Percentiles rank a stretch among this genome's conserved stretches.
Conservation (phyloP, 64 coral and sea anemone species). For the Trachythela sp. region DNA sequence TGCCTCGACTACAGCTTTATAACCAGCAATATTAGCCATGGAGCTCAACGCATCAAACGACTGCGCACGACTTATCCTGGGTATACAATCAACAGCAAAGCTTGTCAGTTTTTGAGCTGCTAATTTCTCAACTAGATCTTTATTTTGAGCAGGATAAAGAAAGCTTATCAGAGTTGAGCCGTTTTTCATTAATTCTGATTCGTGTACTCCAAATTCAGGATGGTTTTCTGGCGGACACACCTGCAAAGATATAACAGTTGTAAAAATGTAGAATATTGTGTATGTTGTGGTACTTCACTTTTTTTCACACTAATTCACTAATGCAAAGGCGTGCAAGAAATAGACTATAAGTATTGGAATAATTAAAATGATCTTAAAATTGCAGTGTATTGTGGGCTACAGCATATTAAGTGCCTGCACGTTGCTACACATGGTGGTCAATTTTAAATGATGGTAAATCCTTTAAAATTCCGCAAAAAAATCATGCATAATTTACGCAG, state of each 20-base stretch:
- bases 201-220: conserved; percentile 49
- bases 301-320: too few relatives aligned
- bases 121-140: conserved; percentile 66
- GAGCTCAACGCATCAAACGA: conserved; percentile 84
- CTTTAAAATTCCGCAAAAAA: too few relatives aligned
- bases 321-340: too few relatives aligned
- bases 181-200: conserved; percentile 89
- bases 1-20: conserved; percentile 93
- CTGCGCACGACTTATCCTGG: conserved; percentile 87
- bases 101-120: conserved; percentile 76
- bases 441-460: too few relatives aligned
- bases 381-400: too few relatives aligned
- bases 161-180: conserved; percentile 86
- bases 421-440: too few relatives aligned
- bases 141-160: conserved; percentile 93
- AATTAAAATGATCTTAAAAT: too few relatives aligned
- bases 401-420: too few relatives aligned
- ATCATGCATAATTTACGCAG: too few relatives aligned
- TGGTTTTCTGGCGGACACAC: conserved; percentile 77
- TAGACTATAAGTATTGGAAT: too few relatives aligned
- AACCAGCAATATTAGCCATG: conserved; percentile 99
- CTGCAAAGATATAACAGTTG: conserved; percentile 23
- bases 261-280: neutral
- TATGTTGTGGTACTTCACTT: too few relatives aligned
- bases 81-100: conserved; percentile 92